phyloP scores from a whole-genome alignment of 2,113 vertebrate genomes.

The Atherinomorus stipes region DNA sequence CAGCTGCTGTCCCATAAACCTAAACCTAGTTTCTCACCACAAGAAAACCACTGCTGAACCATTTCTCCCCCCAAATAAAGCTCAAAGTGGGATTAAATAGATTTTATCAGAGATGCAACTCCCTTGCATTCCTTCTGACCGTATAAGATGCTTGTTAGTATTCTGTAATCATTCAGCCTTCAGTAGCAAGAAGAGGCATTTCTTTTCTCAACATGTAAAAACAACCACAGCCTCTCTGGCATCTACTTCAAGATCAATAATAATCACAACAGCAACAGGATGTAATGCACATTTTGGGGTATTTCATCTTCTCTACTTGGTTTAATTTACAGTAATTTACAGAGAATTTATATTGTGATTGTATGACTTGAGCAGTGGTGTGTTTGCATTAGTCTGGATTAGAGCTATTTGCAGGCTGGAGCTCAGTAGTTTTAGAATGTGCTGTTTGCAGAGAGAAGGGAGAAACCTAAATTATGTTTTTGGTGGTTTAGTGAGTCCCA shows the following conservation, averaged over 20 bases:
- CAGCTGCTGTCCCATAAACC: constrained; percentile 41
- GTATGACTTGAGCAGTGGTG: constrained; percentile 1
- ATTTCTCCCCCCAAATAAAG: not conserved
- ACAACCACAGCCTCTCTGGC: constrained; percentile 1
- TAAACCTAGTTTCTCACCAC: constrained; percentile 1
- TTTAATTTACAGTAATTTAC: constrained; percentile 14
- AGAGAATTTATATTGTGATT: constrained; percentile 10
- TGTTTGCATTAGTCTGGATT: constrained; percentile 42
- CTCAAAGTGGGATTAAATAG: constrained; percentile 23
- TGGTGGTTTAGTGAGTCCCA: not conserved
- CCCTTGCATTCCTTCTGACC: constrained; percentile 16
- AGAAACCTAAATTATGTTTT: constrained; percentile 27
- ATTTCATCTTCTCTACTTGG: not conserved
- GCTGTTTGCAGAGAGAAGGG: constrained; percentile 3
- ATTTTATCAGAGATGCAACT: constrained; percentile 18
- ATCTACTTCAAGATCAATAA: constrained; percentile 17
- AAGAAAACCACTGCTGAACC: not conserved
- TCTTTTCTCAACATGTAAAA: constrained; percentile 25
- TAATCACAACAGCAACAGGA: constrained; percentile 5
- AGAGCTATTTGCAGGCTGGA: constrained; percentile 14
- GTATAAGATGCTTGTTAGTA: constrained; percentile 24
- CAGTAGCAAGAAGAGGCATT: constrained; percentile 23
- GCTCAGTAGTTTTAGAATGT: constrained; percentile 31
- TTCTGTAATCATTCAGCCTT: constrained; percentile 32
- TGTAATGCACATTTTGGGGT: not conserved